These are phyloP conservation scores for Lagothrix lagotricha DNA, from an alignment of 2,797 vertebrate genomes.

Conservation along the genomic window DNA sequence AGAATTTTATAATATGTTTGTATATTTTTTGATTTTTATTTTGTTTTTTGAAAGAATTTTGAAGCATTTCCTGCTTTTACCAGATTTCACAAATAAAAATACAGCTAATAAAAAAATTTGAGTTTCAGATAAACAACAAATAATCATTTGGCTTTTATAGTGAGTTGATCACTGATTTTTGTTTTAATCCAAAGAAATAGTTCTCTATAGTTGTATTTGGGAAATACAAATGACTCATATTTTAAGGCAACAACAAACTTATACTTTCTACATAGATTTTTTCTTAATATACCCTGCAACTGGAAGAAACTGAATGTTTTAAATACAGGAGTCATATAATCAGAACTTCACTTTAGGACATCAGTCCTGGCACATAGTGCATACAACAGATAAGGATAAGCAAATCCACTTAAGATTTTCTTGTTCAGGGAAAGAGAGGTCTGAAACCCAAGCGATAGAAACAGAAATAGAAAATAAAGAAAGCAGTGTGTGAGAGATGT, in stretches of 20 bases:
- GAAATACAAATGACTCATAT: not conserved
- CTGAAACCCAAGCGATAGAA: not conserved
- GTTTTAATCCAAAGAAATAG: conserved; percentile 18
- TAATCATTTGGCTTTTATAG: not conserved
- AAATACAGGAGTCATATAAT: not conserved
- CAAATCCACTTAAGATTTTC: not conserved
- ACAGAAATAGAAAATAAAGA: not conserved
- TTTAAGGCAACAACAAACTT: conserved; percentile 8
- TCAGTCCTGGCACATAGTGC: not conserved
- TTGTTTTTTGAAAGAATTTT: not conserved
- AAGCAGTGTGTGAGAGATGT: not conserved
- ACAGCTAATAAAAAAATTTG: not conserved
- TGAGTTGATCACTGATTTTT: not conserved
- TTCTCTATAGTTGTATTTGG: not conserved
- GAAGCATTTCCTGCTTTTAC: not conserved
- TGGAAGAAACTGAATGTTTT: not conserved
- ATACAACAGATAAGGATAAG: not conserved
- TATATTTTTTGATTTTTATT: not conserved
- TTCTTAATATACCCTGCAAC: not conserved
- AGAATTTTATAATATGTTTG: not conserved
- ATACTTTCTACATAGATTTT: not conserved
- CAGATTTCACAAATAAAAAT: conserved; percentile 16
- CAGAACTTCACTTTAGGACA: not conserved
- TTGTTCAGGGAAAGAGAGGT: not conserved
- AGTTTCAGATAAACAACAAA: not conserved